Evolutionary conservation across 2,113 vertebrate genomes (phyloP).

Genomic region (Chrysemys picta): DNA sequence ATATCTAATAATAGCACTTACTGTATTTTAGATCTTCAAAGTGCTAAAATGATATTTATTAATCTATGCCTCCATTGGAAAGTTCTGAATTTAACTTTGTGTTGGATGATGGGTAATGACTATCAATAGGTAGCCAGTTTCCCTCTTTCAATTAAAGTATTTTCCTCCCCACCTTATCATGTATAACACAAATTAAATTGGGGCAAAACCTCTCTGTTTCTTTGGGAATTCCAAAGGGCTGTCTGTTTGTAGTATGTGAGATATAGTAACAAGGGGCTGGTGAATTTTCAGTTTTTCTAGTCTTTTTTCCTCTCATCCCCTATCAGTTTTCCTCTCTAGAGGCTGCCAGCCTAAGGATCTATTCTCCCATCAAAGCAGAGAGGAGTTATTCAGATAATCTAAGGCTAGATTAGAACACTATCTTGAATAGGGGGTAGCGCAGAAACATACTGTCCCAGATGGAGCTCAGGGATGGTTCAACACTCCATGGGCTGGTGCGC

Average conservation of each 20-base stretch:
- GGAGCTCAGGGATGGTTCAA: not conserved
- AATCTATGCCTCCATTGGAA: not conserved
- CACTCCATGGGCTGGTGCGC: not conserved
- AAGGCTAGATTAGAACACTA: not conserved
- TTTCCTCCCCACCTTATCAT: not conserved
- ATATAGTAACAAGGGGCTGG: not conserved
- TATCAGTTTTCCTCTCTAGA: not conserved
- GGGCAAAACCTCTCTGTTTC: rapidly evolving
- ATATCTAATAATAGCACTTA: not conserved
- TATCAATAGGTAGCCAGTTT: not conserved
- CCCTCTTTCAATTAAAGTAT: not conserved
- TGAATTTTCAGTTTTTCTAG: not conserved
- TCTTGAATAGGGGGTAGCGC: not conserved
- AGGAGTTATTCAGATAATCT: not conserved
- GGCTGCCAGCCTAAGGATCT: not conserved
- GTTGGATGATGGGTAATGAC: not conserved
- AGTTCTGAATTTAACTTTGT: conserved; percentile 3
- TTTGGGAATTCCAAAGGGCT: not conserved
- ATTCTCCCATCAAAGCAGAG: not conserved
- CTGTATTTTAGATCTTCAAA: not conserved
- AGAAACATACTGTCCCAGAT: not conserved
- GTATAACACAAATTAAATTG: not conserved
- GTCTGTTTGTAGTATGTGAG: not conserved
- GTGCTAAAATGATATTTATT: not conserved
- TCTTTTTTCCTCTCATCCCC: not conserved